Evolutionary conservation across 1,140 invertebrate genomes (phyloP).

Genomic region (Carcinoscorpius rotundicauda): DNA sequence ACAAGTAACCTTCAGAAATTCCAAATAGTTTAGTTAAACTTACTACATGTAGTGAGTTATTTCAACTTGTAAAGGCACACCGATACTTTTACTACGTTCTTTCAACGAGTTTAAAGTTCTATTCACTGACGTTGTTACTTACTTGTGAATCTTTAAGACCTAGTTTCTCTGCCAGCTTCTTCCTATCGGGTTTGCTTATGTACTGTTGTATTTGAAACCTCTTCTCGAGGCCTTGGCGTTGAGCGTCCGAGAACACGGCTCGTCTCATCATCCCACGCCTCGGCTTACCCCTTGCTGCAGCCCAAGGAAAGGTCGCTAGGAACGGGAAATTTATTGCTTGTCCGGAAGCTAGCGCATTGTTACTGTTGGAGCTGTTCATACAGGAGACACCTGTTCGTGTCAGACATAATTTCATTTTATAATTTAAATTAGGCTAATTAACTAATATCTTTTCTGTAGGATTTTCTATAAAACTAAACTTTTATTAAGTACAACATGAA

Average conservation of each 20-base stretch:
- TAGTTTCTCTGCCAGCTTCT: constrained; percentile 87
- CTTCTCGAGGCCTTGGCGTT: constrained; percentile 85
- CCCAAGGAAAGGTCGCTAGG: constrained; percentile 55
- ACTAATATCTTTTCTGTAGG: no score
- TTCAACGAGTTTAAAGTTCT: background rate
- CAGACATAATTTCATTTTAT: no score
- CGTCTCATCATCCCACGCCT: constrained; percentile 87
- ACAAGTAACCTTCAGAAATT: background rate
- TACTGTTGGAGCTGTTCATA: no score
- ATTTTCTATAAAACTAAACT: no score
- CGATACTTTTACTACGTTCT: background rate
- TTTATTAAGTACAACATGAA: no score
- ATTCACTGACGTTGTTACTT: constrained; percentile 17
- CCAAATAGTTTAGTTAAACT: background rate
- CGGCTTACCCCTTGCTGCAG: constrained; percentile 47
- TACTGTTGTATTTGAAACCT: constrained; percentile 96
- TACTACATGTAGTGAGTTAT: background rate
- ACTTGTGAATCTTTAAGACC: constrained; percentile 79
- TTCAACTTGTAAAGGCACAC: background rate
- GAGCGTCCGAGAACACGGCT: constrained; percentile 85
- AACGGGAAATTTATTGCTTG: background rate
- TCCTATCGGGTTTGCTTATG: constrained; percentile 92
- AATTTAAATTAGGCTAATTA: no score
- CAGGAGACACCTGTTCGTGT: no score
- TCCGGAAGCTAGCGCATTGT: no score